phyloP scores from a whole-genome alignment of 1,140 invertebrate genomes.

The Drosophila truncata region DNA sequence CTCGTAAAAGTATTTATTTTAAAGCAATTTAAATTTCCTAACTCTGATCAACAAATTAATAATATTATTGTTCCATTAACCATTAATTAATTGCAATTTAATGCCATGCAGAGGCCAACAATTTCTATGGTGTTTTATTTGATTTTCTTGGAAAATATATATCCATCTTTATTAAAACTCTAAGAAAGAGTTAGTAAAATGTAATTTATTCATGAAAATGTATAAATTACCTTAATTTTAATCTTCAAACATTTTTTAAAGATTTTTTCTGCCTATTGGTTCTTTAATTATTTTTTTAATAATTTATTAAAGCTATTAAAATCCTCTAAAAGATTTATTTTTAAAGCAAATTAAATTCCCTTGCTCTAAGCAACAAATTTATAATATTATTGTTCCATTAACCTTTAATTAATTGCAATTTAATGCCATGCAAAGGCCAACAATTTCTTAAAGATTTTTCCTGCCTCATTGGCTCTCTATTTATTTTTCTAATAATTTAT shows the following conservation, averaged over 20 bases:
- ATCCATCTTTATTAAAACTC: no score
- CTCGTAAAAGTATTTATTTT: not conserved
- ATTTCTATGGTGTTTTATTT: no score
- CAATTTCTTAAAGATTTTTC: no score
- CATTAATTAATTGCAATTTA: not conserved
- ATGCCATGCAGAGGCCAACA: slow-evolving; percentile 46
- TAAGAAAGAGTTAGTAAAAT: no score
- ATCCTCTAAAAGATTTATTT: not conserved
- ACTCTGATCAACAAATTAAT: not conserved
- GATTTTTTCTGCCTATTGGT: no score
- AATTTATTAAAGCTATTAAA: not conserved
- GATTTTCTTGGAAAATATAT: no score
- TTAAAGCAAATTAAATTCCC: not conserved
- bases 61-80: not conserved
- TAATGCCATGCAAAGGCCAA: slow-evolving; percentile 41
- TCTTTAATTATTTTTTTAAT: not conserved
- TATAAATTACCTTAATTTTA: not conserved
- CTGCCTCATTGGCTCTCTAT: not conserved
- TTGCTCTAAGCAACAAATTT: not conserved
- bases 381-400: not conserved
- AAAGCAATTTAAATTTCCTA: not conserved
- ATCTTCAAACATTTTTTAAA: not conserved
- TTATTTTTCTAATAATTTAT: not conserved
- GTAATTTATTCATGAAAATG: not conserved
- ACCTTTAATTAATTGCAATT: not conserved